Evolutionary conservation across 2,797 vertebrate genomes (phyloP).

Genomic region (Allobates femoralis): DNA sequence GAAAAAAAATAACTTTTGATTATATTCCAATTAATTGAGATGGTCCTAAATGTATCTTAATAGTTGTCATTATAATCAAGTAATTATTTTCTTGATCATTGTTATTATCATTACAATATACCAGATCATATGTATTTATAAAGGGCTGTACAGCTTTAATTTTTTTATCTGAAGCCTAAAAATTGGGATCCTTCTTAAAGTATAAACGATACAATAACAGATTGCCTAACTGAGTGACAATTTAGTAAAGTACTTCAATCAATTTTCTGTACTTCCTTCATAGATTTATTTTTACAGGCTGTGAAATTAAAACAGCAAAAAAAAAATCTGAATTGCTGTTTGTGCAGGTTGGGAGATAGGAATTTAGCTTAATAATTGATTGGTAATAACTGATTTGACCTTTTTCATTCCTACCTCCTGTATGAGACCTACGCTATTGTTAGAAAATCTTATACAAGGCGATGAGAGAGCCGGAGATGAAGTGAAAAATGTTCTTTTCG

Average conservation of each 20-base stretch:
- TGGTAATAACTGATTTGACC: constrained; percentile 57
- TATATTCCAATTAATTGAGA: too few species aligned
- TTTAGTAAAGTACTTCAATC: constrained; percentile 49
- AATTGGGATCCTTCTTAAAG: background rate
- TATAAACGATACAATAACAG: background rate
- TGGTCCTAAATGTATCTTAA: too few species aligned
- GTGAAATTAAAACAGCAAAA: constrained; percentile 31
- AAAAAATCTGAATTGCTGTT: constrained; percentile 35
- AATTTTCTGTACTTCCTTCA: constrained; percentile 43
- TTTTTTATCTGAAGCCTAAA: background rate
- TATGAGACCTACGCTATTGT: constrained; percentile 48
- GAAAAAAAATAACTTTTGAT: too few species aligned
- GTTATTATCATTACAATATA: too few species aligned
- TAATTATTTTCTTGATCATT: background rate
- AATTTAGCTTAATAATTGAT: constrained; percentile 57
- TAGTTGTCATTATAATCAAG: background rate
- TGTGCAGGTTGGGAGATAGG: constrained; percentile 38
- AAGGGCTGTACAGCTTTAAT: background rate
- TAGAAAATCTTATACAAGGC: constrained; percentile 45
- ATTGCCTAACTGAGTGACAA: constrained; percentile 10
- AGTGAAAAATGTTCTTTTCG: constrained; percentile 28
- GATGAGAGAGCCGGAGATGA: constrained; percentile 49
- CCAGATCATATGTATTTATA: background rate
- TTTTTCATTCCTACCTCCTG: constrained; percentile 50
- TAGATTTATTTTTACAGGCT: constrained; percentile 35